phyloP scores from a whole-genome alignment of 1,140 invertebrate species.

The Drosophila punjabiensis region DNA sequence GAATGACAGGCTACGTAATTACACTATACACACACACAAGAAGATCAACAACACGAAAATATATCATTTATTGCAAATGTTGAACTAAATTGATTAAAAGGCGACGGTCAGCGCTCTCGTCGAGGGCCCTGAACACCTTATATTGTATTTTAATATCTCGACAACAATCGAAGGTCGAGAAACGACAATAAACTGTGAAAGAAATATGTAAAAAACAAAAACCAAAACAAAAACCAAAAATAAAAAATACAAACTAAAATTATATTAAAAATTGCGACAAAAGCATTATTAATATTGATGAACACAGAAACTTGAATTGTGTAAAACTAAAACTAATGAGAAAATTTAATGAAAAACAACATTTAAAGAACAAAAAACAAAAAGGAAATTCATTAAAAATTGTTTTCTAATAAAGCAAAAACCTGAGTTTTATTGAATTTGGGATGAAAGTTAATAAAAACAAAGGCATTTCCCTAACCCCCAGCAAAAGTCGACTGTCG shows the following conservation, averaged over 20 bases:
- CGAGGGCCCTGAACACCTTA: conserved; percentile 60
- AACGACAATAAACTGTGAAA: conserved; percentile 86
- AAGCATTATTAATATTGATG: conserved; percentile 70
- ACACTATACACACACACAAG: conserved; percentile 46
- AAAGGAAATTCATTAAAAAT: conserved; percentile 82
- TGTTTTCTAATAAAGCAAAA: conserved; percentile 84
- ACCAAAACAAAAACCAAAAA: conserved; percentile 46
- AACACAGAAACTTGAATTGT: conserved; percentile 73
- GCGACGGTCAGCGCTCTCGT: conserved; percentile 50
- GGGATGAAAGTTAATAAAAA: not conserved
- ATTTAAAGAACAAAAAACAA: conserved; percentile 73
- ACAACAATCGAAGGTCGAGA: conserved; percentile 85
- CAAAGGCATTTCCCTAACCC: not conserved
- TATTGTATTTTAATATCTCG: conserved; percentile 85
- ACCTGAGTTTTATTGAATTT: conserved; percentile 35
- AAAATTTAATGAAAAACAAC: conserved; percentile 69
- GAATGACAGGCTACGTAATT: conserved; percentile 64
- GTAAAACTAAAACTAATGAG: conserved; percentile 66
- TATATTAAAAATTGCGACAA: conserved; percentile 74
- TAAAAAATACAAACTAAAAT: conserved; percentile 65
- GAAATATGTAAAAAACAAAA: conserved; percentile 78
- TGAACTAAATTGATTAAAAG: conserved; percentile 51
- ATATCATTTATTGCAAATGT: conserved; percentile 81
- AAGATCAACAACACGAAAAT: conserved; percentile 60
- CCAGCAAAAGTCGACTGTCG: not conserved